Base-by-base conservation (phyloP, 1,140 invertebrate genomes). In the Scaptomyza graminum region DNA sequence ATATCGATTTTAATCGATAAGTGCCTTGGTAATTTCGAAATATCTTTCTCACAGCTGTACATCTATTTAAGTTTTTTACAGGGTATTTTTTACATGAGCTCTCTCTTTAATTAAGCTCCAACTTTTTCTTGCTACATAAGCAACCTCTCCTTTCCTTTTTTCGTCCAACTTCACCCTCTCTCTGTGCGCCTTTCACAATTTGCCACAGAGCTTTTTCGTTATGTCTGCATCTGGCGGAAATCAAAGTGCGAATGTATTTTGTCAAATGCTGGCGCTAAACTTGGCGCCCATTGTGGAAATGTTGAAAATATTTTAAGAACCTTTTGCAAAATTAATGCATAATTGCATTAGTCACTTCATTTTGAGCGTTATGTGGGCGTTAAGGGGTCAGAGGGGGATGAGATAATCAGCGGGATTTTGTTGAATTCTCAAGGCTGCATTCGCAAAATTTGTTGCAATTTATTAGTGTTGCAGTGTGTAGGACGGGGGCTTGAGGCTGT, bases 331-430 rank as follows among this genome's bases (percentile, higher is more conserved):
- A 88, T 88, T 82, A 88, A 88, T 76, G 72, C 79, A 88, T 88
- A 88, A 87, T 87, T 87, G 79, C 79, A 87, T 83, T 87, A 83
- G 79, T 65, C 83, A 89, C 83, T 88, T 74, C 54, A 79, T 82
- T 78, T 65, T 8, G 31, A 34, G 31, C 31, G 8, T 34, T 9
- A 34, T 34, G 31, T 34, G 8, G 18, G 31, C 12, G 22, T 31
- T 34, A 15, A 44, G 4, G 18, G 13, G 4, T 8, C n/a, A 2
- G 28, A 31, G 9, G 28, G 28, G 1, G 7, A 9, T 12, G 22
- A 52, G 28, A 13, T 52, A 5, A 13, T 15, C 5, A 31, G 50
- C n/a, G 16, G 50, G 6, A 22, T 50, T 31, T 22, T 1, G 49
- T 13, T 34, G 9, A 12, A 22, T 34, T 37, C 22, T 15, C 41